A percentile compares a stretch with the other conserved stretches of the same genome.
Evolutionary conservation across 2,797 vertebrate species (phyloP).

Genomic region (Ctenopoma multispine): DNA sequence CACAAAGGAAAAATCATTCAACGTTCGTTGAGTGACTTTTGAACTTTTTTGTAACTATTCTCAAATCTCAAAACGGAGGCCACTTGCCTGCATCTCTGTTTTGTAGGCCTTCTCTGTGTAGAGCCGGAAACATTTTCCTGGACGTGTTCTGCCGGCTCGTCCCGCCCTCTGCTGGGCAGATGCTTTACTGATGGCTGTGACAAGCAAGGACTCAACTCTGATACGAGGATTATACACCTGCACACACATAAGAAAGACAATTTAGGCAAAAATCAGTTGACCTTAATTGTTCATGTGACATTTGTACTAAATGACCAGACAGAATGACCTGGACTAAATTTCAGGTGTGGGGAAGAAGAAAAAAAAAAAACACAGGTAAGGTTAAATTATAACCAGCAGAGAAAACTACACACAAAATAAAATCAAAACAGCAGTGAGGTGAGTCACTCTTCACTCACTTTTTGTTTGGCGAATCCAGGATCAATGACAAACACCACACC

Average conservation of each 20-base stretch:
- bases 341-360: too few relatives aligned
- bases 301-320: too few relatives aligned
- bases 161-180: conserved; percentile 98
- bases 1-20: not conserved
- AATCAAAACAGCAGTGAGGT: not conserved
- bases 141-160: conserved; percentile 95
- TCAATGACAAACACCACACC: conserved; percentile 99
- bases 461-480: conserved; percentile 99
- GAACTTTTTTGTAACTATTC: too few relatives aligned
- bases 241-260: conserved; percentile 36
- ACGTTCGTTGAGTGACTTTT: too few relatives aligned
- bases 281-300: too few relatives aligned
- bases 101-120: conserved; percentile 99
- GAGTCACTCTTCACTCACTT: conserved; percentile 80
- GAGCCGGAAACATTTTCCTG: conserved; percentile 97
- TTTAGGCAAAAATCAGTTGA: not conserved
- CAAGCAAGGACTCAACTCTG: conserved; percentile 95
- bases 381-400: not conserved
- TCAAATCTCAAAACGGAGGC: not conserved
- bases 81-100: conserved; percentile 97
- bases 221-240: conserved; percentile 99
- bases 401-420: not conserved
- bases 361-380: too few relatives aligned
- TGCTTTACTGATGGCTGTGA: conserved; percentile 98
- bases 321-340: too few relatives aligned